Evolutionary conservation across 2,113 vertebrate species (phyloP).

Genomic region (Glaucidium brasilianum): DNA sequence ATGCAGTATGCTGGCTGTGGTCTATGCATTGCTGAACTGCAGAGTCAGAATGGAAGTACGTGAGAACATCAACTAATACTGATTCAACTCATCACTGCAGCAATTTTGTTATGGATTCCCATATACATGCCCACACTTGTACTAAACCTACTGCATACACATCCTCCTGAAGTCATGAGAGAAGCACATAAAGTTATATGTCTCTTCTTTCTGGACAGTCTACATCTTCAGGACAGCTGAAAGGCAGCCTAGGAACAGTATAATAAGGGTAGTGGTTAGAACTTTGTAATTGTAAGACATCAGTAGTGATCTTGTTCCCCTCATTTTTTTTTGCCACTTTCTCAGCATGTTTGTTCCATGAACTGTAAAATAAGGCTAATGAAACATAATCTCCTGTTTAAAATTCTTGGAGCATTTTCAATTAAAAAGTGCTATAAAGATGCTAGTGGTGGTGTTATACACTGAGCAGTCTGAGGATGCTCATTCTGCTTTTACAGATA

Average conservation of each 20-base stretch:
- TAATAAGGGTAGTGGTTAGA: not conserved
- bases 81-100: not conserved
- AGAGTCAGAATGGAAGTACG: not conserved
- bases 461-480: not conserved
- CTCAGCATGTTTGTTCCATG: not conserved
- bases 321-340: not conserved
- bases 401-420: not conserved
- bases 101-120: not conserved
- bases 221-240: not conserved
- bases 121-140: not conserved
- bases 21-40: not conserved
- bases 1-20: not conserved
- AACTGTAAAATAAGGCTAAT: not conserved
- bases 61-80: not conserved
- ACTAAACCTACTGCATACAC: not conserved
- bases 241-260: not conserved
- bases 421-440: not conserved
- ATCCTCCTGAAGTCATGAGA: not conserved
- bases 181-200: not conserved
- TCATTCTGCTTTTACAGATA: not conserved
- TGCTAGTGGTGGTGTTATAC: not conserved
- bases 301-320: not conserved
- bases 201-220: not conserved
- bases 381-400: not conserved
- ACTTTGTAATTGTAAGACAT: not conserved